These are phyloP conservation scores for Siderastrea siderea DNA, from an alignment of 92 coral and sea anemone genomes.

Conservation along the genomic window DNA sequence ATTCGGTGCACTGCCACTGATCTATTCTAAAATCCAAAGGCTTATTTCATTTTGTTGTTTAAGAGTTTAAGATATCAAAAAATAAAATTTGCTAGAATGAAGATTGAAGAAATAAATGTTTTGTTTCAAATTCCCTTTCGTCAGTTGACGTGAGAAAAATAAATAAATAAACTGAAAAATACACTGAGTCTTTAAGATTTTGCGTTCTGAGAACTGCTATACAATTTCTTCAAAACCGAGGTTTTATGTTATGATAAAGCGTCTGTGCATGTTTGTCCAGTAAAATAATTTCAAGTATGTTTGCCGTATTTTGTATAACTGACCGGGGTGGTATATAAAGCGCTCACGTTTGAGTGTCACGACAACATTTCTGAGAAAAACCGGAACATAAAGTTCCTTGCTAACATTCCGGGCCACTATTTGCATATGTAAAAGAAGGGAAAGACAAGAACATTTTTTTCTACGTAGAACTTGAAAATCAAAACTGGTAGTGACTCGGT, in stretches of 20 bases:
- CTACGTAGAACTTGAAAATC: too few species aligned
- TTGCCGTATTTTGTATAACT: not conserved
- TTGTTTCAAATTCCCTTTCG: too few species aligned
- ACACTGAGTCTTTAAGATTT: not conserved
- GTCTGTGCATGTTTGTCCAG: too few species aligned
- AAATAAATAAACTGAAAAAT: too few species aligned
- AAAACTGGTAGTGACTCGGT: too few species aligned
- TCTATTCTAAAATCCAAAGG: not conserved
- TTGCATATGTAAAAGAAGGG: not conserved
- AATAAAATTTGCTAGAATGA: too few species aligned
- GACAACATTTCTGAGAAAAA: conserved; percentile 39
- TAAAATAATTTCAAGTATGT: not conserved
- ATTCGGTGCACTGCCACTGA: not conserved
- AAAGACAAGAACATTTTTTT: too few species aligned
- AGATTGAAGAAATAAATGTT: too few species aligned
- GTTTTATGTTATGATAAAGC: too few species aligned
- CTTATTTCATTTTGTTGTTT: not conserved
- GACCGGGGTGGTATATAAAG: not conserved
- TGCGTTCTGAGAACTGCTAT: not conserved
- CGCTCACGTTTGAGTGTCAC: not conserved
- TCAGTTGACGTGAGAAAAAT: too few species aligned
- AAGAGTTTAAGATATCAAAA: too few species aligned
- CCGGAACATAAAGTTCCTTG: conserved; percentile 5
- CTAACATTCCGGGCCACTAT: not conserved
- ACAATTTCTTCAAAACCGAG: too few species aligned